Percentiles rank a stretch among this genome's conserved stretches.
These are phyloP conservation scores for Drosophila dunni DNA, from an alignment of 1,140 invertebrate genomes.

Conservation along the genomic window DNA sequence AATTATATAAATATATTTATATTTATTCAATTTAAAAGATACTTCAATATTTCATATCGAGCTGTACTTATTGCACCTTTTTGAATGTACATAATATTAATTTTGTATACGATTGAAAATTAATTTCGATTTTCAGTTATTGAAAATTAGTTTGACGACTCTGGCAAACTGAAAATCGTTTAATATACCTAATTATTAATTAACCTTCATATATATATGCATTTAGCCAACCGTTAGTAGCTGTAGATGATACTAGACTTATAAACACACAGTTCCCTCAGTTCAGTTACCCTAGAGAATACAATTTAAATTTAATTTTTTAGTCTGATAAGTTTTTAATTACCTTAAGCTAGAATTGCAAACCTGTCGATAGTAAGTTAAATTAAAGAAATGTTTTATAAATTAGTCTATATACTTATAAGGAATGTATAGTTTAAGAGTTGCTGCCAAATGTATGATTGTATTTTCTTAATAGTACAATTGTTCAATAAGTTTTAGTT, in stretches of 20 bases:
- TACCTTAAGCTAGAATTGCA: neutral
- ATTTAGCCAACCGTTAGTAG: neutral
- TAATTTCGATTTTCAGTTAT: constrained; percentile 21
- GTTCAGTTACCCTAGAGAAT: neutral
- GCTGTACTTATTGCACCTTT: constrained; percentile 41
- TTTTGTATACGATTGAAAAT: constrained; percentile 16
- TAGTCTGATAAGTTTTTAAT: constrained; percentile 2
- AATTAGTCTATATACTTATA: neutral
- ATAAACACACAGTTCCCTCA: constrained; percentile 1
- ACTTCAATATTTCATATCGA: constrained; percentile 38
- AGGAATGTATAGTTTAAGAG: too few species aligned
- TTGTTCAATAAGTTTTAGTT: constrained; percentile 10
- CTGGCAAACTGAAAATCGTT: constrained; percentile 16
- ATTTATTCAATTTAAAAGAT: constrained; percentile 8
- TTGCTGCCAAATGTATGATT: neutral
- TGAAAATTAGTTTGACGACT: neutral
- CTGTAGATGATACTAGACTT: neutral
- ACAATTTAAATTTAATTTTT: neutral
- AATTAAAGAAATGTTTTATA: neutral
- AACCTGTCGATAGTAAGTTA: neutral
- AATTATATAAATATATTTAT: too few species aligned
- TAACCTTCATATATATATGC: neutral
- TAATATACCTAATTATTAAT: neutral
- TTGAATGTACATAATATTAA: constrained; percentile 28
- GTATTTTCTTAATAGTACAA: neutral